A percentile compares a stretch with the other conserved stretches of the same genome.
phyloP scores from a whole-genome alignment of 2,113 vertebrate species.

The Dolichotis patagonum region DNA sequence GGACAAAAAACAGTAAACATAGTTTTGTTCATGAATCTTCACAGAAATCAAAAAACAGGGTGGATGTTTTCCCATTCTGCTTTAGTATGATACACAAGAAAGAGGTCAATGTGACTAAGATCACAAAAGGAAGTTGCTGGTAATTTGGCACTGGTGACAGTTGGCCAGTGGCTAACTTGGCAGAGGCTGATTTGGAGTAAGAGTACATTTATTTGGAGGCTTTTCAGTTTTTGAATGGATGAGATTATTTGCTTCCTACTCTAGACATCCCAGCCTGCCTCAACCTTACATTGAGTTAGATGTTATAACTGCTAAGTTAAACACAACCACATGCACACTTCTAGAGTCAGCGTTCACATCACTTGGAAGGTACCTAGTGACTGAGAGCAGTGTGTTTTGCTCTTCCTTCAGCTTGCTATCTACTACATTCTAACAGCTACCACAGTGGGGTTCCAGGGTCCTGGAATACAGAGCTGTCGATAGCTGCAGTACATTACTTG shows the following conservation, averaged over 20 bases:
- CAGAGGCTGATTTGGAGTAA: neutral
- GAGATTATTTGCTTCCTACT: neutral
- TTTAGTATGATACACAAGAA: neutral
- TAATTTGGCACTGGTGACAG: neutral
- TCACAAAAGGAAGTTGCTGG: neutral
- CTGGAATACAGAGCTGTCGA: neutral
- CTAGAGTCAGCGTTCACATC: neutral
- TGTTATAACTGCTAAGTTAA: neutral
- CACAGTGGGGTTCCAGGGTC: neutral
- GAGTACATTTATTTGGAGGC: neutral
- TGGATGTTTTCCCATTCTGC: neutral
- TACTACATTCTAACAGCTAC: neutral
- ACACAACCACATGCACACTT: accelerated
- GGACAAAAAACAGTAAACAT: neutral
- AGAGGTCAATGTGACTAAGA: neutral
- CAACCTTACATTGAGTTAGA: neutral
- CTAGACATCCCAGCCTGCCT: neutral
- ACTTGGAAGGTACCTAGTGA: neutral
- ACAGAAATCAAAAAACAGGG: neutral
- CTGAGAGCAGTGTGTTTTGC: neutral
- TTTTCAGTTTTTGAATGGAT: neutral
- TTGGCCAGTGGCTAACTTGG: neutral
- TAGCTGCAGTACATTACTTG: neutral
- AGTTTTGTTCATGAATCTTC: neutral
- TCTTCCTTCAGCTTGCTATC: neutral